Percentiles rank a stretch among this genome's conserved stretches.
Conservation (phyloP, 2,888 invertebrate species). For the Acholoe squamosa region DNA sequence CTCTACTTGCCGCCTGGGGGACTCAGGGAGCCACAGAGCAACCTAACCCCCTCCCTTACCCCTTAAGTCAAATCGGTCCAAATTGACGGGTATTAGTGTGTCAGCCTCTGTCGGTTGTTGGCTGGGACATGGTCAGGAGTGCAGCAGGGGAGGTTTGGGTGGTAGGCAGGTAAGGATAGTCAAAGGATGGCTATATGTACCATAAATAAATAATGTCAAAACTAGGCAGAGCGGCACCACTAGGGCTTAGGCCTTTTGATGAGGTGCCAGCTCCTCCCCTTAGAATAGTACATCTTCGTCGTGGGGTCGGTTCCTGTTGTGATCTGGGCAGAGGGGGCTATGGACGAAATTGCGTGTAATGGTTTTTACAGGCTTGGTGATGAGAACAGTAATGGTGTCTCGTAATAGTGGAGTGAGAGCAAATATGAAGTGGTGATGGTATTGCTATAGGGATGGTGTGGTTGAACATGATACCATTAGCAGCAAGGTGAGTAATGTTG, state of each 20-base stretch:
- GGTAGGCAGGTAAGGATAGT: background rate
- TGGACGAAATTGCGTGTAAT: background rate
- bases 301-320: background rate
- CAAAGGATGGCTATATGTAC: constrained; percentile 22
- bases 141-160: too few species aligned
- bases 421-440: too few species aligned
- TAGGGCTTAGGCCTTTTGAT: constrained; percentile 38
- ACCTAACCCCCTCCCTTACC: background rate
- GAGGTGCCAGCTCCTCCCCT: constrained; percentile 36
- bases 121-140: background rate
- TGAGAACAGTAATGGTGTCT: background rate
- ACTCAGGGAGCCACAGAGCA: background rate
- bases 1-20: background rate
- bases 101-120: background rate
- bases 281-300: constrained; percentile 23
- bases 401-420: too few species aligned
- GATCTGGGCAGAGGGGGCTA: background rate
- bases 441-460: too few species aligned
- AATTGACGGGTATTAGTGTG: constrained; percentile 52
- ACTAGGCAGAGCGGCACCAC: constrained; percentile 1
- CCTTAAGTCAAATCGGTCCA: background rate
- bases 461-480: too few species aligned
- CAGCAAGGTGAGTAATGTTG: too few species aligned
- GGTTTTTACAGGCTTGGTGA: background rate
- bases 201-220: constrained; percentile 44